These are phyloP conservation scores for Dermochelys coriacea DNA, from an alignment of 2,797 vertebrate species.

Conservation along the genomic window DNA sequence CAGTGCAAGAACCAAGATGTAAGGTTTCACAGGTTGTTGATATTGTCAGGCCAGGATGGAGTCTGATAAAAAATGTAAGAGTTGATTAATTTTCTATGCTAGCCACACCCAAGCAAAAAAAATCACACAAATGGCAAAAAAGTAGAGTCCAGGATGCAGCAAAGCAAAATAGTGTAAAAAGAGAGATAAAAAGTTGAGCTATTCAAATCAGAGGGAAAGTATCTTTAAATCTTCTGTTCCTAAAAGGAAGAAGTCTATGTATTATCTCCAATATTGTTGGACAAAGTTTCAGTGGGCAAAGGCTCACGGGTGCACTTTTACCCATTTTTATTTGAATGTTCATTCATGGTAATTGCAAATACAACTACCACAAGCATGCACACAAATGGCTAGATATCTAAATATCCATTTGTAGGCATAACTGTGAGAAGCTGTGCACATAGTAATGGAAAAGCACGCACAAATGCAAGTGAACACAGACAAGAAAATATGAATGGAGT, in stretches of 20 bases:
- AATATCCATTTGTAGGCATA: background rate
- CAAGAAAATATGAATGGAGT: background rate
- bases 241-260: background rate
- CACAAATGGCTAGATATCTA: background rate
- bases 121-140: background rate
- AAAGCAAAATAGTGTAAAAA: background rate
- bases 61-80: background rate
- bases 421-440: slow-evolving; percentile 10
- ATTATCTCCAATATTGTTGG: background rate
- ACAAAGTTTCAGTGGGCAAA: background rate
- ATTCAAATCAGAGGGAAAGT: background rate
- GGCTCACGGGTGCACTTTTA: background rate
- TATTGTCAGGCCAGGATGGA: background rate
- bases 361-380: background rate
- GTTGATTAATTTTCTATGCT: background rate
- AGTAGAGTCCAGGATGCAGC: background rate
- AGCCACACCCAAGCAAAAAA: background rate
- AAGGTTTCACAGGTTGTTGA: background rate
- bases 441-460: background rate
- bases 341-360: background rate
- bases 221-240: background rate
- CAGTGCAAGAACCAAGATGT: background rate
- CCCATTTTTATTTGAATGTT: background rate
- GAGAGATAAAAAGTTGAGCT: background rate
- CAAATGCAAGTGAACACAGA: background rate